A percentile compares a stretch with the other conserved stretches of the same genome.
phyloP scores from a whole-genome alignment of 2,113 vertebrate species.

The Todiramphus saurophagus region DNA sequence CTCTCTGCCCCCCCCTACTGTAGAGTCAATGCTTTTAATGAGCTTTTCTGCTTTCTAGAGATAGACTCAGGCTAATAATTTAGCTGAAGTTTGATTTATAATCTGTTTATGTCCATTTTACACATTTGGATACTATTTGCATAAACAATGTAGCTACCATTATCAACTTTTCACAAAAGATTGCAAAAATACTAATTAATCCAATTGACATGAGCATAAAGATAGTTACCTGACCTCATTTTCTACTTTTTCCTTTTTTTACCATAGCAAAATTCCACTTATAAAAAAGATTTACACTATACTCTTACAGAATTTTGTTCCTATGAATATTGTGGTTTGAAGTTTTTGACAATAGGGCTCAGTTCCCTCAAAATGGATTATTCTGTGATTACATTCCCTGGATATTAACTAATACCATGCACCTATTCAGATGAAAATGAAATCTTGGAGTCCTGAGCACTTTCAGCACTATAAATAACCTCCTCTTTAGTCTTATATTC shows the following conservation, averaged over 20 bases:
- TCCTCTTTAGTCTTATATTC: not conserved
- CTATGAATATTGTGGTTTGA: constrained; percentile 16
- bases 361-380: not conserved
- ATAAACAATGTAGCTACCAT: constrained; percentile 66
- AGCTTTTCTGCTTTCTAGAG: constrained; percentile 46
- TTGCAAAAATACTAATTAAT: constrained; percentile 72
- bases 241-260: not conserved
- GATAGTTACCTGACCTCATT: constrained; percentile 55
- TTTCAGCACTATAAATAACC: not conserved
- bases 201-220: constrained; percentile 66
- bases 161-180: constrained; percentile 70
- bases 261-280: not conserved
- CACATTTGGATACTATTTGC: constrained; percentile 68
- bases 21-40: not conserved
- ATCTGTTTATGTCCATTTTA: constrained; percentile 64
- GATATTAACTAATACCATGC: not conserved
- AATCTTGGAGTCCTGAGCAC: not conserved
- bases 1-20: no score
- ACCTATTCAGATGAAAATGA: not conserved
- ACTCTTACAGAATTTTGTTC: not conserved
- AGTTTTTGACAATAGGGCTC: not conserved
- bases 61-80: constrained; percentile 62
- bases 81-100: constrained; percentile 68
- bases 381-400: not conserved
- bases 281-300: not conserved